Conservation (phyloP, 1,140 invertebrate species). For the Dendroctonus ponderosae region DNA sequence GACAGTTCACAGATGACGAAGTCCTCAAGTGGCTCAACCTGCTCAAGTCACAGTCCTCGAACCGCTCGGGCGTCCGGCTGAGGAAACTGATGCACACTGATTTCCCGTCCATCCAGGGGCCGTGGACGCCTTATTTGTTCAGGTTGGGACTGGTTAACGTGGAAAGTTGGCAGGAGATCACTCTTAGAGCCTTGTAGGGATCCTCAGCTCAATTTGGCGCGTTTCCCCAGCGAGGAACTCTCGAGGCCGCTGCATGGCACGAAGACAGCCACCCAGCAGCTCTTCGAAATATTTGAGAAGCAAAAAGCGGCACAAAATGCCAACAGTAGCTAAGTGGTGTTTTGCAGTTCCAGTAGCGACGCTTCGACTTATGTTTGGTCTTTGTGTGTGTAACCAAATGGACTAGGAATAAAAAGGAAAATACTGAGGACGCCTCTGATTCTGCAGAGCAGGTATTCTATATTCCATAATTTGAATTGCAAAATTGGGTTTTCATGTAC, state of each 20-base stretch:
- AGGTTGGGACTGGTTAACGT: slow-evolving; percentile 1
- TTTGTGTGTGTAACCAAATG: too few relatives aligned
- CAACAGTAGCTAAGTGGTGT: too few relatives aligned
- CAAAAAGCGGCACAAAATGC: slow-evolving; percentile 47
- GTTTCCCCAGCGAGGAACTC: slow-evolving; percentile 67
- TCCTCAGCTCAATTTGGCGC: slow-evolving; percentile 65
- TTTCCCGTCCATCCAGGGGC: slow-evolving; percentile 86
- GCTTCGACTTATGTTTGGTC: too few relatives aligned
- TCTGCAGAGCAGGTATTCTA: too few relatives aligned
- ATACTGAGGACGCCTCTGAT: too few relatives aligned
- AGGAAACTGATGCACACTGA: slow-evolving; percentile 82
- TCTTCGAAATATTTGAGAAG: slow-evolving; percentile 65
- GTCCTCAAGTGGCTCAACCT: slow-evolving; percentile 82
- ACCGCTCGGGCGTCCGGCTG: slow-evolving; percentile 64
- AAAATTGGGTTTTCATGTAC: too few relatives aligned
- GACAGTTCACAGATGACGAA: slow-evolving; percentile 69
- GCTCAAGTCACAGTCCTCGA: slow-evolving; percentile 69
- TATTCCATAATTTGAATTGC: too few relatives aligned
- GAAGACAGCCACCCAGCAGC: slow-evolving; percentile 64
- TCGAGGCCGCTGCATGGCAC: slow-evolving; percentile 50
- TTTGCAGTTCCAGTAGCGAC: too few relatives aligned
- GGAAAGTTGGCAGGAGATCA: not conserved
- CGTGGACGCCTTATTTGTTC: slow-evolving; percentile 88
- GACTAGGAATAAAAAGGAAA: too few relatives aligned
- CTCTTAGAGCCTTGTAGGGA: slow-evolving; percentile 51